These are phyloP conservation scores for Drosophila ogumai DNA, from an alignment of 1,140 invertebrate genomes.

Conservation along the genomic window DNA sequence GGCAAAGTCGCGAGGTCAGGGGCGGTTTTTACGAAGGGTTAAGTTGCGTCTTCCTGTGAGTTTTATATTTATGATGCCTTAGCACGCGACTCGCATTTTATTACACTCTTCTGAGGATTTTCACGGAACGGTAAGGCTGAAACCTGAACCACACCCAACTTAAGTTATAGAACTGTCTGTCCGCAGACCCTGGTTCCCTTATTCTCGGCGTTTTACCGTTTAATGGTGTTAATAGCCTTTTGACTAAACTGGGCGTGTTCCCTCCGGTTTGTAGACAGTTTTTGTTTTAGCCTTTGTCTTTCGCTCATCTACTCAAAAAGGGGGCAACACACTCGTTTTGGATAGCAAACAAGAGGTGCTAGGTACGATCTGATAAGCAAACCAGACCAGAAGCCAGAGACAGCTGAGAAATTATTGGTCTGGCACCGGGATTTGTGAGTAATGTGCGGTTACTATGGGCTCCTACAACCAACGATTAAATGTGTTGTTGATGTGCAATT, in stretches of 20 bases:
- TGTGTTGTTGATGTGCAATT: neutral
- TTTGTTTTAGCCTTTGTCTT: conserved; percentile 19
- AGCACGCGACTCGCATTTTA: conserved; percentile 74
- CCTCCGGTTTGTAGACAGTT: conserved; percentile 34
- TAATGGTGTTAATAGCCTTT: conserved; percentile 67
- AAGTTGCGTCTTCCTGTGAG: conserved; percentile 48
- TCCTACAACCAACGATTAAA: neutral
- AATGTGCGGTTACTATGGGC: neutral
- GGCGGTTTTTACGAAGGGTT: conserved; percentile 41
- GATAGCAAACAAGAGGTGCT: conserved; percentile 10
- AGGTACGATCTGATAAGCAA: conserved; percentile 29
- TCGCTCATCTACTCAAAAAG: neutral
- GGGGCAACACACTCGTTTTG: conserved; percentile 20
- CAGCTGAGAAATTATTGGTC: conserved; percentile 16
- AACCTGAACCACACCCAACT: conserved; percentile 35
- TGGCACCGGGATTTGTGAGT: conserved; percentile 2
- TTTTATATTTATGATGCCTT: conserved; percentile 71
- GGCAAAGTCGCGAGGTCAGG: conserved; percentile 34
- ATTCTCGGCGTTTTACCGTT: conserved; percentile 46
- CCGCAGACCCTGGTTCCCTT: conserved; percentile 7
- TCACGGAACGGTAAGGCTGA: conserved; percentile 15
- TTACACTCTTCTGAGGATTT: conserved; percentile 40
- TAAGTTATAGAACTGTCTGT: conserved; percentile 29
- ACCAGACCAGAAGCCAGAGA: conserved; percentile 10
- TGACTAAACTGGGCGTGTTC: conserved; percentile 52